Evolutionary conservation across 2,797 vertebrate genomes (phyloP), one percentile per base, ranked within the genome.

Genomic region (Somateria mollissima): DNA sequence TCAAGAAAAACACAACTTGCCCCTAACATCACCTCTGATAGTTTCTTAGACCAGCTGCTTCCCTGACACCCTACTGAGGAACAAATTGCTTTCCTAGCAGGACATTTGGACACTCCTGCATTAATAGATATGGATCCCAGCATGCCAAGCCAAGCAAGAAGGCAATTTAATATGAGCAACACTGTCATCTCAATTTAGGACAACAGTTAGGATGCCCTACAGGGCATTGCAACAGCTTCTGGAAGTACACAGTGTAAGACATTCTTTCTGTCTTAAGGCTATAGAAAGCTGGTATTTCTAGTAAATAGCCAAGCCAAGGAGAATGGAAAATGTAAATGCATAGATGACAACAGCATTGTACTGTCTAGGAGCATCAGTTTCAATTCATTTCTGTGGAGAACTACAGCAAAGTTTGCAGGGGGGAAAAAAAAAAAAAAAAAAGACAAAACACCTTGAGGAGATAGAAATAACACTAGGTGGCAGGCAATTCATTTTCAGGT

Each of bases 141-240:
- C 98, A 98, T 90, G 98, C 96, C 93, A 96, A 98, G 95, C 95
- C 97, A 97, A 97, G 98, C 92, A 92, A 96, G 95, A 97, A 98
- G 95, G 97, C 98, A 98, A 97, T 98, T 98, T 97, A 97, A 97
- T 97, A 98, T 97, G 98, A 98, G 97, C 97, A 98, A 97, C 97
- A 98, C 97, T 98, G 98, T 98, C 98, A 98, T 98, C 98, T 98
- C 98, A 98, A 98, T 98, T 98, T 98, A 98, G 98, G 98, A 96
- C 98, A 98, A 96, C 97, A 97, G 98, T 96, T 95, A 97, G 97
- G 96, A 98, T 97, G 98, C 97, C 98, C 98, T 97, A 91, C 94
- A 96, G 98, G 97, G 96, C 97, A 95, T 43, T 71, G 94, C 94
- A 93, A 93, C 97, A 97, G 97, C 97, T 97, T 98, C 97, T 92